Evolutionary conservation across 2,113 vertebrate genomes (phyloP), one percentile per base, ranked within the genome.

Genomic region (Petromus typicus): DNA sequence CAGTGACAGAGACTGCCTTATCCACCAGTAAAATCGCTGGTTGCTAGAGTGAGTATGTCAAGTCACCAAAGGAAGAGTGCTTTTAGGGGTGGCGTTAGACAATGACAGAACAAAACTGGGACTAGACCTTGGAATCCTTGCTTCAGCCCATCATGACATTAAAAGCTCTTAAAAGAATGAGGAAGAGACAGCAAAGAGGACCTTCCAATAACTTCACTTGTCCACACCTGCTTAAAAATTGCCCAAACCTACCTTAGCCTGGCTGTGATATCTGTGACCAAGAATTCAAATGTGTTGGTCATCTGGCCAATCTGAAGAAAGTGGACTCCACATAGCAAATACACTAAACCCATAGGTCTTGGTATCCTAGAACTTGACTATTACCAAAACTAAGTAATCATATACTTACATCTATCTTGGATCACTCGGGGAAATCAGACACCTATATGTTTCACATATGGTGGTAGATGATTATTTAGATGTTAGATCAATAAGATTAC

Each of bases 391-490:
- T 64, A 81, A 86, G 32, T 2, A 90, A 5, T 48, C 48, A 83
- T 34, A 43, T 14, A 48, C 9, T 54, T 61, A 94, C 79, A 87
- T 25, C 25, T 45, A 64, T 94, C 22, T 63, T 83, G 34, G 20
- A 2, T 56, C 45, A 93, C 81, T 82, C 90, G 92, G 54, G 63
- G 71, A 88, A 97, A 87, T 32, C 34, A 75, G 8, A 64, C 7
- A 34, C 61, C 54, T 56, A 11, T 75, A 22, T 89, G 85, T 48
- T 61, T 34, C 45, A 95, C 18, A n/a, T 78, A 64, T n/a, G 12
- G 18, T 57, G 45, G 22, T 45, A 86, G 37, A 14, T 14, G 8
- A 45, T 82, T 57, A 18, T 32, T 93, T 89, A 43, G 34, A 71
- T 73, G 25, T 66, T 67, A 90, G 34, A 80, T 34, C 13, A 75